These are phyloP conservation scores for Emys orbicularis DNA, from an alignment of 2,797 vertebrate species.

Conservation along the genomic window DNA sequence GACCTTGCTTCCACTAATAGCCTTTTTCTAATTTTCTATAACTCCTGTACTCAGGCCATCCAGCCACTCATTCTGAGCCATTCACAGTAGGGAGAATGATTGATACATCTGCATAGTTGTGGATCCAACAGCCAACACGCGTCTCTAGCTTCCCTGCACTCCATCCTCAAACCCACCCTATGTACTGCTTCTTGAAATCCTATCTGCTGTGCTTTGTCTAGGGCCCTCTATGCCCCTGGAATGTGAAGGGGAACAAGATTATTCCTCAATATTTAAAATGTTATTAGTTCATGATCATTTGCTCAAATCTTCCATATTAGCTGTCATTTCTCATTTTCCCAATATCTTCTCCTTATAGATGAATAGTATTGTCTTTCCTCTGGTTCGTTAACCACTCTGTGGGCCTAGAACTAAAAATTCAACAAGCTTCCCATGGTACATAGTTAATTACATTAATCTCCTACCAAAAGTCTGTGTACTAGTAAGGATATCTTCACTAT, in stretches of 20 bases:
- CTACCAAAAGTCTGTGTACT: background rate
- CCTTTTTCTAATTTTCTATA: accelerated
- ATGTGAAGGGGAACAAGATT: background rate
- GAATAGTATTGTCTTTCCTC: background rate
- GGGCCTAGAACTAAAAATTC: slow-evolving; percentile 16
- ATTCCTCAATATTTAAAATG: background rate
- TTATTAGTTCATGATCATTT: background rate
- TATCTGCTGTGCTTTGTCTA: background rate
- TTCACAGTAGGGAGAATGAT: background rate
- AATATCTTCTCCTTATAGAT: background rate
- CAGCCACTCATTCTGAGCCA: background rate
- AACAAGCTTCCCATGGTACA: background rate
- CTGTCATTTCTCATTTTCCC: background rate
- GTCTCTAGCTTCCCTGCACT: background rate
- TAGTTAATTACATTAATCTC: background rate
- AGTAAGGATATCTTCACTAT: background rate
- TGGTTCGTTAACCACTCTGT: background rate
- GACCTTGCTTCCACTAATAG: background rate
- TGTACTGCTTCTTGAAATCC: background rate
- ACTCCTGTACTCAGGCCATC: background rate
- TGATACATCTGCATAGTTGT: background rate
- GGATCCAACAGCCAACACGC: background rate
- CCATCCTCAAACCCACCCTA: background rate
- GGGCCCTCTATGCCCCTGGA: background rate
- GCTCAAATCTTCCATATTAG: background rate